Percentiles rank a stretch among this genome's conserved stretches.
Evolutionary conservation across 2,888 invertebrate genomes (phyloP).

Genomic region (Brachypterus glaber): DNA sequence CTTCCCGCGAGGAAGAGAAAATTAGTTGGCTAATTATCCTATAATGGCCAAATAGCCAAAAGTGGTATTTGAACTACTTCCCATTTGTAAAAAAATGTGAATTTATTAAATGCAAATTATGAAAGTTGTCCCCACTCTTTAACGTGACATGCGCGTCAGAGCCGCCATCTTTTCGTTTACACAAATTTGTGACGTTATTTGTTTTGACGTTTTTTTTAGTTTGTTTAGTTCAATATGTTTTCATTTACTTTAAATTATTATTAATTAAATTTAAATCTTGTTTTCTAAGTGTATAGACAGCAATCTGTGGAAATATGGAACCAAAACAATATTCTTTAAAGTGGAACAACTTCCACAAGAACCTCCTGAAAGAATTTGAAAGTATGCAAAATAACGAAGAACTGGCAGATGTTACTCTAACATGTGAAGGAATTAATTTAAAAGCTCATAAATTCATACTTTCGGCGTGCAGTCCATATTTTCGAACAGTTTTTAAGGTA

Average conservation of each 20-base stretch:
- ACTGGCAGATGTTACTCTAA: slow-evolving; percentile 63
- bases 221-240: slow-evolving; percentile 11
- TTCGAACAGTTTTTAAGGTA: slow-evolving; percentile 64
- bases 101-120: too few species aligned
- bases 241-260: slow-evolving; percentile 13
- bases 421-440: slow-evolving; percentile 61
- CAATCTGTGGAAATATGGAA: slow-evolving; percentile 24
- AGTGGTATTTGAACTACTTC: too few species aligned
- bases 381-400: slow-evolving; percentile 59
- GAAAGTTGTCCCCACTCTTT: too few species aligned
- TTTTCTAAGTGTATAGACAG: slow-evolving; percentile 9
- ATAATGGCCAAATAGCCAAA: too few species aligned
- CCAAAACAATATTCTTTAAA: slow-evolving; percentile 62
- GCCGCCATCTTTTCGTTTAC: neutral
- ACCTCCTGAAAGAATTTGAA: slow-evolving; percentile 60
- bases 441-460: slow-evolving; percentile 68
- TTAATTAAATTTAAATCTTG: slow-evolving; percentile 7
- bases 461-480: slow-evolving; percentile 67
- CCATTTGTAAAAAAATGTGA: too few species aligned
- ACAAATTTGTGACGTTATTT: slow-evolving; percentile 6
- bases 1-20: too few species aligned
- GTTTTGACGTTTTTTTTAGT: slow-evolving; percentile 18
- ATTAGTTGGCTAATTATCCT: too few species aligned
- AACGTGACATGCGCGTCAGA: too few species aligned
- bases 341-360: slow-evolving; percentile 66